A percentile compares a stretch with the other conserved stretches of the same genome.
These are phyloP conservation scores for Megathymus violae DNA, from an alignment of 1,140 invertebrate species.

Conservation along the genomic window DNA sequence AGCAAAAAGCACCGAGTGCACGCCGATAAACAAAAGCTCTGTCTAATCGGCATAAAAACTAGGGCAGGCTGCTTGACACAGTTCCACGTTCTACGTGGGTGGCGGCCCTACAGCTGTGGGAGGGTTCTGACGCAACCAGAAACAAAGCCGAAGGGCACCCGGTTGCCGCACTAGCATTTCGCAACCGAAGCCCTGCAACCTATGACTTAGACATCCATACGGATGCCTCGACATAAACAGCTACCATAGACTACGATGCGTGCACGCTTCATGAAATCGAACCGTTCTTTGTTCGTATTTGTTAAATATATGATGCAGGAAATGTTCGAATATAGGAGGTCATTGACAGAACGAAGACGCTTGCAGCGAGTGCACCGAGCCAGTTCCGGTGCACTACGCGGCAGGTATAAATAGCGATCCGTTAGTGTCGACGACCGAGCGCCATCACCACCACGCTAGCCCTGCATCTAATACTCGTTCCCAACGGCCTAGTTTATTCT, in stretches of 20 bases:
- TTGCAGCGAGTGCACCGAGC: conserved; percentile 78
- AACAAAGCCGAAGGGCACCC: conserved; percentile 73
- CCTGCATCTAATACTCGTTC: conserved; percentile 48
- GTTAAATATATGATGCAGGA: conserved; percentile 52
- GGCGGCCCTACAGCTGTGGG: conserved; percentile 71
- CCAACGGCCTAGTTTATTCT: conserved; percentile 58
- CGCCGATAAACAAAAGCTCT: conserved; percentile 51
- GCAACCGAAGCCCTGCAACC: conserved; percentile 53
- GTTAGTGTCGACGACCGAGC: conserved; percentile 81
- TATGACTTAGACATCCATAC: conserved; percentile 29
- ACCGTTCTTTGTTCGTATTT: conserved; percentile 27
- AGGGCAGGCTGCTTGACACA: conserved; percentile 71
- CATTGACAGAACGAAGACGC: conserved; percentile 78
- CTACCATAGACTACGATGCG: not conserved
- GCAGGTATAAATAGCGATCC: conserved; percentile 82
- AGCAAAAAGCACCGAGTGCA: conserved; percentile 37
- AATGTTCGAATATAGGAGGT: conserved; percentile 61
- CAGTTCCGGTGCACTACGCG: conserved; percentile 79
- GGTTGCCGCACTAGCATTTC: conserved; percentile 65
- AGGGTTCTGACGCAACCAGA: conserved; percentile 67
- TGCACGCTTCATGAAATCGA: conserved; percentile 11
- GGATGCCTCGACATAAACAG: conserved; percentile 17
- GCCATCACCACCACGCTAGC: conserved; percentile 53
- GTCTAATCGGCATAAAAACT: conserved; percentile 59
- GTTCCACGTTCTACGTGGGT: conserved; percentile 67